phyloP scores from a whole-genome alignment of 1,140 invertebrate species.

The Dinoponera quadriceps region DNA sequence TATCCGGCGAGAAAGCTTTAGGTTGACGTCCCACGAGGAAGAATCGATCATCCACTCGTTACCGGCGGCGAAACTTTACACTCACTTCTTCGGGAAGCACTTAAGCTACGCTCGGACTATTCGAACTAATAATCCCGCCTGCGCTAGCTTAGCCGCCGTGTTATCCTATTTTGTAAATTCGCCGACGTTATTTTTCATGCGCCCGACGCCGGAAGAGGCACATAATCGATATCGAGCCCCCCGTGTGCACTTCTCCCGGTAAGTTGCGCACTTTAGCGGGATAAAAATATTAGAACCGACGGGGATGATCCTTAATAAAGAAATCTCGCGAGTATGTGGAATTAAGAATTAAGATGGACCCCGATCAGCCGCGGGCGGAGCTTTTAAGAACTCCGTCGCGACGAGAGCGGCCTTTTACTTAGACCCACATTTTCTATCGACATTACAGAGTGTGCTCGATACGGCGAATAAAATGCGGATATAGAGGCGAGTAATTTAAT shows the following conservation, averaged over 20 bases:
- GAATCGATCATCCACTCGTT: constrained; percentile 65
- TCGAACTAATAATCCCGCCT: constrained; percentile 57
- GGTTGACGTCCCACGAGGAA: constrained; percentile 53
- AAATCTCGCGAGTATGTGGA: not conserved
- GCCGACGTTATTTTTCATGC: constrained; percentile 26
- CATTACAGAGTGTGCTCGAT: not conserved
- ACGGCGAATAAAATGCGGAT: no score
- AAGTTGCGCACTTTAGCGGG: not conserved
- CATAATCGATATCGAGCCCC: constrained; percentile 43
- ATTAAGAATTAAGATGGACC: constrained; percentile 12
- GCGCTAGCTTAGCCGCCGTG: constrained; percentile 32
- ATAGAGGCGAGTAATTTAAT: no score
- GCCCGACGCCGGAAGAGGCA: not conserved
- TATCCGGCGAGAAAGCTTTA: constrained; percentile 50
- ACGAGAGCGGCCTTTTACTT: not conserved
- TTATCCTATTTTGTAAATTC: constrained; percentile 55
- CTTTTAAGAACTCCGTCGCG: not conserved
- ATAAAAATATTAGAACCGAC: not conserved
- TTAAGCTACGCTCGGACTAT: constrained; percentile 61
- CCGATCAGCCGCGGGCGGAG: not conserved
- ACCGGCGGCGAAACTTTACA: constrained; percentile 57
- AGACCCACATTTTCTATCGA: not conserved
- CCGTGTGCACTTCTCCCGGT: constrained; percentile 9
- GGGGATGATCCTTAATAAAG: not conserved
- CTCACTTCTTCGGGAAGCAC: constrained; percentile 56